Evolutionary conservation across 2,113 vertebrate species (phyloP).

Genomic region (Gallinago paraguaiae): DNA sequence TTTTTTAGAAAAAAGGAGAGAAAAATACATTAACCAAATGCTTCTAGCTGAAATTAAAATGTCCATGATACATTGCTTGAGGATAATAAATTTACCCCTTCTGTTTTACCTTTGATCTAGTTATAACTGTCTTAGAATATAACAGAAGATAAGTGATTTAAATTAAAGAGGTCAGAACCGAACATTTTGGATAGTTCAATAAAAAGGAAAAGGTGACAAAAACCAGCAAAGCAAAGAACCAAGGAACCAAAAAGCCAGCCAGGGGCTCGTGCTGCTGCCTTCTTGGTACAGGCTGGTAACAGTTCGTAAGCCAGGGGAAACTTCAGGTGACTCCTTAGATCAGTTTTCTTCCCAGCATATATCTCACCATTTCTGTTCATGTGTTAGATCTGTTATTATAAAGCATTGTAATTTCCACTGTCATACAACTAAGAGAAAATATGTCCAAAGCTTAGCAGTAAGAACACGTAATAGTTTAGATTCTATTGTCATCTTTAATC

Average conservation of each 20-base stretch:
- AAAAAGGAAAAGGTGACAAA: background rate
- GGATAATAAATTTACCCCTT: constrained; percentile 45
- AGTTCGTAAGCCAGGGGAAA: background rate
- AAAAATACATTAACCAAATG: constrained; percentile 34
- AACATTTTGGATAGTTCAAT: background rate
- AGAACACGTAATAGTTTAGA: constrained; percentile 59
- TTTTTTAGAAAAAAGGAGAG: background rate
- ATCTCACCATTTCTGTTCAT: background rate
- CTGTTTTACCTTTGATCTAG: constrained; percentile 29
- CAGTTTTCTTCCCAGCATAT: background rate
- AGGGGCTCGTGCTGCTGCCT: background rate
- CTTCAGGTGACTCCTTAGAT: background rate
- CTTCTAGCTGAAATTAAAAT: constrained; percentile 54
- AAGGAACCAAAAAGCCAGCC: background rate
- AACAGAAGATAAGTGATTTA: constrained; percentile 2
- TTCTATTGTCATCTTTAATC: constrained; percentile 64
- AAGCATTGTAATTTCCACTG: constrained; percentile 52
- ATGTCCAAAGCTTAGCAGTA: constrained; percentile 72
- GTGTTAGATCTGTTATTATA: background rate
- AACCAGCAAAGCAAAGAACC: background rate
- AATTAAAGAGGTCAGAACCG: constrained; percentile 19
- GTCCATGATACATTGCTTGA: background rate
- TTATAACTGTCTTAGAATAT: constrained; percentile 19
- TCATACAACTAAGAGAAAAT: constrained; percentile 60
- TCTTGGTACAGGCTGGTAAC: background rate